Base-by-base conservation (phyloP, 2,888 invertebrate genomes). In the Drosophila subsilvestris region DNA sequence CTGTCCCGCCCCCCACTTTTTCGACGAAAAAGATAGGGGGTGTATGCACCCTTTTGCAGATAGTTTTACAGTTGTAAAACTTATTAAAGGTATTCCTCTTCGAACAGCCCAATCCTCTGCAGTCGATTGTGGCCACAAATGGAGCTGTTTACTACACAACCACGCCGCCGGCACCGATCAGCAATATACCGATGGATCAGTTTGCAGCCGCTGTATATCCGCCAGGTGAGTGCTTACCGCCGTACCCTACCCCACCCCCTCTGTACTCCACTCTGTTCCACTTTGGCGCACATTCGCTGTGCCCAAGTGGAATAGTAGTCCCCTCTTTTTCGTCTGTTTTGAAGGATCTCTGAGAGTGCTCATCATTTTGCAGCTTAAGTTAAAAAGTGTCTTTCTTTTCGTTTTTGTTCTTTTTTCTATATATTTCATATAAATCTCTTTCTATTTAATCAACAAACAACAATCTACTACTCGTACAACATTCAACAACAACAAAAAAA, bases 111-210 rank as follows among this genome's bases (percentile, higher is more conserved):
- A 73, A 88, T 78, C 75, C 76, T 45, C 88, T 88, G 62, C 82
- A 92, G 89, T 92, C 92, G 66, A 90, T 92, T 84, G 91, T 92
- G 80, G 91, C 92, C 81, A 92, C 92, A 67, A 92, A 92, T 86
- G 92, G 92, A 87, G 92, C 92, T 76, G 92, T 92, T 56, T 92
- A 92, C 78, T 92, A 92, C 78, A 92, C 92, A 68, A 91, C 92
- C 72, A 91, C 92, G 80, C 92, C 92, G 80, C 92, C 91, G 79
- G 91, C 92, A 81, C 92, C 91, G 61, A 92, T 92, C 67, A 91
- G 91, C 81, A 92, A 92, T 80, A 92, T 92, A 89, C 92, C 92
- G 62, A 91, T 92, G 88, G 92, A 92, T 90, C 92, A 92, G 84
- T 92, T 92, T 81, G 91, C 92, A 66, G 91, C 92, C 74, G 92